Conservation (phyloP, 2,888 invertebrate genomes). For the Synergus japonicus region DNA sequence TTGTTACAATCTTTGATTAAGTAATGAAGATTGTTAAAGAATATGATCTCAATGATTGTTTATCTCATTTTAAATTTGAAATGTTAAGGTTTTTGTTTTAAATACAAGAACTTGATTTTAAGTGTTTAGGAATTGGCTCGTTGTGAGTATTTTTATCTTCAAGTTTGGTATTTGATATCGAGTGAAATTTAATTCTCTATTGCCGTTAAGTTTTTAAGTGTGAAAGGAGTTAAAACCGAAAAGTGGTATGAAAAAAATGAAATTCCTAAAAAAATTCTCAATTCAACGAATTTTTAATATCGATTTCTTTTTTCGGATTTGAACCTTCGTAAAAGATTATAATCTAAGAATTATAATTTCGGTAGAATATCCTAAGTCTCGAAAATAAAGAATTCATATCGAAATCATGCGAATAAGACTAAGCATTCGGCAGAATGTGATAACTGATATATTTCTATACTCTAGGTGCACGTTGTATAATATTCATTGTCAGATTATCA, state of each 20-base stretch:
- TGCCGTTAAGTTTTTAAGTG: conserved; percentile 8
- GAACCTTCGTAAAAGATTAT: neutral
- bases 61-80: conserved; percentile 8
- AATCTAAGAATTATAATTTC: neutral
- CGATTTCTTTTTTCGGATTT: conserved; percentile 4
- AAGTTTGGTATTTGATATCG: conserved; percentile 15
- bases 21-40: conserved; percentile 16
- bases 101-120: conserved; percentile 36
- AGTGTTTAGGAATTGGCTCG: neutral
- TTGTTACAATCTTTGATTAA: neutral
- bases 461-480: conserved; percentile 22
- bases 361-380: conserved; percentile 3
- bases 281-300: neutral
- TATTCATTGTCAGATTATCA: conserved; percentile 24
- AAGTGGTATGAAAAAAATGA: conserved; percentile 32
- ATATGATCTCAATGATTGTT: conserved; percentile 20
- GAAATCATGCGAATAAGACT: conserved; percentile 21
- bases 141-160: conserved; percentile 29
- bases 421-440: conserved; percentile 38
- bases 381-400: conserved; percentile 12
- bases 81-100: conserved; percentile 14
- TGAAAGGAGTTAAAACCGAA: conserved; percentile 23
- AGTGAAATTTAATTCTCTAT: conserved; percentile 15
- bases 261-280: neutral
- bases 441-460: conserved; percentile 29